A percentile compares a stretch with the other conserved stretches of the same genome.
Conservation (phyloP, 2,113 vertebrate species). For the Callipepla squamata region DNA sequence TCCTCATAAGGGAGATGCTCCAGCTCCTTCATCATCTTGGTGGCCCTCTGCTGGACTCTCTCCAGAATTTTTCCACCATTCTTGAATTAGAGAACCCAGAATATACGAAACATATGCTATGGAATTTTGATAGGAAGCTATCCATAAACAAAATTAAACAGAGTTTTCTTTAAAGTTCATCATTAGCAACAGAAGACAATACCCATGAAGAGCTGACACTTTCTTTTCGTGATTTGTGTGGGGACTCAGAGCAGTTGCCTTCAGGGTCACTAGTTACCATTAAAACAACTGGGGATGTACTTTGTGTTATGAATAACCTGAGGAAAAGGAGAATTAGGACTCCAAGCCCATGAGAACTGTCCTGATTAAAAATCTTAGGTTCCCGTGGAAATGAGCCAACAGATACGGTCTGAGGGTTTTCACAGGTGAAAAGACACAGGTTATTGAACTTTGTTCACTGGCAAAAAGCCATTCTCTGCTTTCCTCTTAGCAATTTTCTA, state of each 20-base stretch:
- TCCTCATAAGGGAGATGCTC: too few species aligned
- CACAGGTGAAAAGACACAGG: not conserved
- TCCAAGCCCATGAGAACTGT: not conserved
- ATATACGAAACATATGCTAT: not conserved
- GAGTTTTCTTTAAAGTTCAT: not conserved
- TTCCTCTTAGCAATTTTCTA: not conserved
- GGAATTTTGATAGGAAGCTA: constrained; percentile 34
- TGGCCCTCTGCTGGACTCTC: too few species aligned
- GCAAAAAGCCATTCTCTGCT: not conserved
- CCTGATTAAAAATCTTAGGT: not conserved
- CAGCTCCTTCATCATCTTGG: too few species aligned
- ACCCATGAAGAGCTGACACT: not conserved
- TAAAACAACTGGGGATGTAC: not conserved
- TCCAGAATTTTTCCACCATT: too few species aligned
- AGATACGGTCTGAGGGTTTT: not conserved
- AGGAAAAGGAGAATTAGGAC: not conserved
- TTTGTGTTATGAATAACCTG: not conserved
- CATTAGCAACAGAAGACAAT: not conserved
- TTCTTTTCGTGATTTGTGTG: not conserved
- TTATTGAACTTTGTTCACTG: not conserved
- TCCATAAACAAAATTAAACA: not conserved
- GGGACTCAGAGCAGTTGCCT: not conserved
- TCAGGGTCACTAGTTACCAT: not conserved
- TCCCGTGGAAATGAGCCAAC: not conserved
- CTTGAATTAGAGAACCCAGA: too few species aligned